Conservation (phyloP, 2,113 vertebrate genomes). For the Epinephelus fuscoguttatus region DNA sequence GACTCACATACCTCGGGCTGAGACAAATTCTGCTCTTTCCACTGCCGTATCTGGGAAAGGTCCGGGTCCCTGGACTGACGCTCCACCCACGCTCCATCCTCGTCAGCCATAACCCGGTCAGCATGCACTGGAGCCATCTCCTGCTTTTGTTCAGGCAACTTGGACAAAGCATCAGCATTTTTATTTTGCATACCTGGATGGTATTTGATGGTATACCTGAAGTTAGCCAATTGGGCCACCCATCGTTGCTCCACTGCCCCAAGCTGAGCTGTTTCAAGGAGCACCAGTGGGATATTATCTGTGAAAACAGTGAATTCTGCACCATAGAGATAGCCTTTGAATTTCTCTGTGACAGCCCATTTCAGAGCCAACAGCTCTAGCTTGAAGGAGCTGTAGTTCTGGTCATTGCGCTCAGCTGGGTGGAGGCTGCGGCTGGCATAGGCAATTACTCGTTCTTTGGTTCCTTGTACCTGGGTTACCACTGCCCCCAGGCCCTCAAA, state of each 20-base stretch:
- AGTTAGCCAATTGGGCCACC: background rate
- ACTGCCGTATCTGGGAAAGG: background rate
- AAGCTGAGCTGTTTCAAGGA: background rate
- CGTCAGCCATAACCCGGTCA: background rate
- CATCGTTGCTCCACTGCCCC: background rate
- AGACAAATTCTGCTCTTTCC: background rate
- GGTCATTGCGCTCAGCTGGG: background rate
- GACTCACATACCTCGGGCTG: background rate
- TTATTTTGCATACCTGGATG: background rate
- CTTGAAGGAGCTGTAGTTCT: slow-evolving; percentile 30
- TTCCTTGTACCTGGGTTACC: slow-evolving; percentile 5
- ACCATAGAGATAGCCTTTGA: slow-evolving; percentile 25
- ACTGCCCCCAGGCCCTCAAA: slow-evolving; percentile 14
- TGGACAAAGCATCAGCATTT: slow-evolving; percentile 23
- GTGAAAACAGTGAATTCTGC: background rate
- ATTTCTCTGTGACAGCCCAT: slow-evolving; percentile 15
- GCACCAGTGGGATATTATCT: background rate
- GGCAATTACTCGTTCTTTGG: background rate
- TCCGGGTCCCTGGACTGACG: background rate
- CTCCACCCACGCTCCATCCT: background rate
- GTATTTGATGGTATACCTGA: slow-evolving; percentile 13
- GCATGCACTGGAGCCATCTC: background rate
- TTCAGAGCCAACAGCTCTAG: slow-evolving; percentile 11
- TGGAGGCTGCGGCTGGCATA: slow-evolving; percentile 7
- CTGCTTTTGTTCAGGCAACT: background rate